Conservation (phyloP, 2,797 vertebrate genomes). For the Peromyscus eremicus region DNA sequence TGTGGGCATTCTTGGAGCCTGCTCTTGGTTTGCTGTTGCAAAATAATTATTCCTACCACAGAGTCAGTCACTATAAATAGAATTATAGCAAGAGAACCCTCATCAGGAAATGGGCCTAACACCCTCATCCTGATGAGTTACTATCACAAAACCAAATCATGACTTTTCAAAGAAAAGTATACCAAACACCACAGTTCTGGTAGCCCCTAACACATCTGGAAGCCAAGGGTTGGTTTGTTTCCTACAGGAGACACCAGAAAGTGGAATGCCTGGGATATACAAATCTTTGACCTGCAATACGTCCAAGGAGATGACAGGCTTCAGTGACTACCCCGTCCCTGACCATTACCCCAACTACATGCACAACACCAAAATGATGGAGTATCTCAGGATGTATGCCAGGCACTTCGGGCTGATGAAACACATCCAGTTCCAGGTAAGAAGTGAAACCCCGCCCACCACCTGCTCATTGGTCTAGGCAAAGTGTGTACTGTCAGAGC, state of each 20-base stretch:
- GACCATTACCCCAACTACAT: conserved; percentile 93
- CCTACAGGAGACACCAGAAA: not conserved
- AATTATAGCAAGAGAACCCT: not conserved
- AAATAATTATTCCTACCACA: not conserved
- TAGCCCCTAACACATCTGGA: not conserved
- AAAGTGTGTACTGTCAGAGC: too few relatives aligned
- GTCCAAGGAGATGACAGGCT: conserved; percentile 96
- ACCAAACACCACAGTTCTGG: not conserved
- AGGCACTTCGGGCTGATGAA: conserved; percentile 89
- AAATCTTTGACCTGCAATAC: conserved; percentile 92
- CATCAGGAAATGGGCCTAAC: not conserved
- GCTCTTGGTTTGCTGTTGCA: not conserved
- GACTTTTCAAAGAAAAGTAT: not conserved
- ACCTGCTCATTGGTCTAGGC: not conserved
- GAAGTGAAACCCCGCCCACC: not conserved
- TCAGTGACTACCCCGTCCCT: conserved; percentile 93
- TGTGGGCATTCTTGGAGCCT: not conserved
- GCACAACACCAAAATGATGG: conserved; percentile 90
- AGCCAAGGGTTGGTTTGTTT: not conserved
- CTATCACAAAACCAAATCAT: not conserved
- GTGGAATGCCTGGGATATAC: conserved; percentile 10
- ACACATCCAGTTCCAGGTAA: conserved; percentile 90
- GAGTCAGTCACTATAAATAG: not conserved
- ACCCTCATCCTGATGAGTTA: not conserved
- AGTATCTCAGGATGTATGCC: conserved; percentile 91